Base-by-base conservation (phyloP, 2,888 invertebrate species). In the Drosophila cognata region DNA sequence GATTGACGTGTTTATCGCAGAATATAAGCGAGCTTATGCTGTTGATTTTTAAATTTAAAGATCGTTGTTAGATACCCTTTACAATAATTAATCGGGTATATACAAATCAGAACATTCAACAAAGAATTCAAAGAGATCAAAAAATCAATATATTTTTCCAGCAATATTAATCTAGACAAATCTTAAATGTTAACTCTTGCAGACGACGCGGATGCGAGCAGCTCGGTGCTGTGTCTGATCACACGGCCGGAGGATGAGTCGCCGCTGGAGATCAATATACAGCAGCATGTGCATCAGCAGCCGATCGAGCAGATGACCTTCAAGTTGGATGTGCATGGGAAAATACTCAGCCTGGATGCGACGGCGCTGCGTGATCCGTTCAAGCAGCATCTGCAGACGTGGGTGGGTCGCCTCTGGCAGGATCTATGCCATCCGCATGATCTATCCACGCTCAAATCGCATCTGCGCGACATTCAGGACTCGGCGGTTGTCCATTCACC, bases 371-470 rank as follows among this genome's bases (percentile, higher is more conserved):
- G 93, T n/a, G 88, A 91, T 56, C 85, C 91, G 2, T 93, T 91
- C 71, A 91, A 91, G 65, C 84, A 91, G 77, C 90, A 92, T 84
- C 77, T 93, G 78, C 88, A 91, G 72, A 91, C 92, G 73, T 93
- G 92, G 87, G 85, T 90, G 91, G 96, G 97, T 82, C 95, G 95
- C 82, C 94, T 95, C 82, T 95, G 98, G 93, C 96, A 97, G 93
- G 98, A 98, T 89, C 95, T 98, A 90, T 97, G 98, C 93, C 97
- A 97, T 93, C 96, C 95, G 84, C 95, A 95, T 93, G 98, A 99
- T 94, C 94, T 97, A 90, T 94, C 94, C 82, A 96, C 96, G 91
- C 94, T 98, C 81, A 95, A 95, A 83, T 94, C 95, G 87, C 98
- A 98, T 94, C 94, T 98, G 87, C 96, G 96, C 92, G 97, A 98